A percentile compares a stretch with the other conserved stretches of the same genome.
phyloP scores from a whole-genome alignment of 2,113 vertebrate species.

The Chloebia gouldiae region DNA sequence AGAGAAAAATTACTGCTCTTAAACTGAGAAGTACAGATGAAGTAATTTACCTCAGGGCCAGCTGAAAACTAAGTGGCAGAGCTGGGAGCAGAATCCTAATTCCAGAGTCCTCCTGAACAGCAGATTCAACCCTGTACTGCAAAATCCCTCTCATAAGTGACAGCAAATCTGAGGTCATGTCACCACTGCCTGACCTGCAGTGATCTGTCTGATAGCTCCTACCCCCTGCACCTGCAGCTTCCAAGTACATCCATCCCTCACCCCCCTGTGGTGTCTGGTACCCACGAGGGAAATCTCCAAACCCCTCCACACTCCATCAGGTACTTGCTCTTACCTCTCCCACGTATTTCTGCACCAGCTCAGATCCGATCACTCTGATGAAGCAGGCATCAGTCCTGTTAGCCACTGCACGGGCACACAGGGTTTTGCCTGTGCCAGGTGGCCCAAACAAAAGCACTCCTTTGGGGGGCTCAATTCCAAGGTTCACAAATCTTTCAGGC shows the following conservation, averaged over 20 bases:
- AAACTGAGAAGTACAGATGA: not conserved
- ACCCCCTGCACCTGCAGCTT: not conserved
- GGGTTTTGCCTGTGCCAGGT: conserved; percentile 94
- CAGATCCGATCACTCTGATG: conserved; percentile 96
- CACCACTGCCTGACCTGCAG: not conserved
- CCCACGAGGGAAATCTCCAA: not conserved
- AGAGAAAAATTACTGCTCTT: not conserved
- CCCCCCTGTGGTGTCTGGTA: accelerated
- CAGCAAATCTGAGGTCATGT: not conserved
- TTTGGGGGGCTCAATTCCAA: conserved; percentile 98
- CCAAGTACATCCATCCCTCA: not conserved
- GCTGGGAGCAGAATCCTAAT: not conserved
- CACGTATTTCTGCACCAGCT: conserved; percentile 97
- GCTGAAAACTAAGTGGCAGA: not conserved
- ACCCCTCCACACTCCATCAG: not conserved
- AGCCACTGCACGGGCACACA: conserved; percentile 96
- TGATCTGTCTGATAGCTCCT: not conserved
- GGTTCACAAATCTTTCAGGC: conserved; percentile 97
- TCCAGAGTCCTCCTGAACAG: not conserved
- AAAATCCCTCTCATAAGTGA: not conserved
- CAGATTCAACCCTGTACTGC: not conserved
- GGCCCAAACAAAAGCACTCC: conserved; percentile 97
- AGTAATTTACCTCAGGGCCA: not conserved
- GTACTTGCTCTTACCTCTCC: conserved; percentile 85
- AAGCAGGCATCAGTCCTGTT: conserved; percentile 98